Evolutionary conservation across 2,888 invertebrate genomes (phyloP).

Genomic region (Synergus gifuensis): DNA sequence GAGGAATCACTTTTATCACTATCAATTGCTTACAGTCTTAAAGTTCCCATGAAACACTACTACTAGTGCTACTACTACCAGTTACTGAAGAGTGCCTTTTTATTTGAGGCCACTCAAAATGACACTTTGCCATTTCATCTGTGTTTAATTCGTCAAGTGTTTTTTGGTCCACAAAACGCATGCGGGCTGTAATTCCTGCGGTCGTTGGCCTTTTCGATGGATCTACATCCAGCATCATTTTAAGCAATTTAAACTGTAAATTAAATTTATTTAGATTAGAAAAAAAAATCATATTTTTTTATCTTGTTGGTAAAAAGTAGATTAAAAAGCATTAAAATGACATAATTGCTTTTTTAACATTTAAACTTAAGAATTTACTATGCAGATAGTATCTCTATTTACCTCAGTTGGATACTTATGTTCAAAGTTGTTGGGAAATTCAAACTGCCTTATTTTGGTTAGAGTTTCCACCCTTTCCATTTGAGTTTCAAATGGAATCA

Average conservation of each 20-base stretch:
- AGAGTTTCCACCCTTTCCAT: constrained; percentile 90
- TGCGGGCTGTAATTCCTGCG: constrained; percentile 83
- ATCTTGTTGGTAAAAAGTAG: not conserved
- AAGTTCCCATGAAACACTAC: constrained; percentile 59
- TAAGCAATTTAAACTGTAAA: constrained; percentile 85
- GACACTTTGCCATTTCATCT: constrained; percentile 76
- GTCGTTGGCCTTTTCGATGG: constrained; percentile 89
- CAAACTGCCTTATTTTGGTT: constrained; percentile 82
- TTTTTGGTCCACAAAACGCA: constrained; percentile 78
- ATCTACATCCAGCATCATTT: constrained; percentile 87
- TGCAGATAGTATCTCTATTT: constrained; percentile 56
- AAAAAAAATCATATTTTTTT: not conserved
- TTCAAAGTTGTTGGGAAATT: constrained; percentile 85
- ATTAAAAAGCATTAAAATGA: too few species aligned
- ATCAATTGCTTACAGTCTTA: constrained; percentile 1
- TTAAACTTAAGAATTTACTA: not conserved
- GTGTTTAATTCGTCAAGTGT: constrained; percentile 72
- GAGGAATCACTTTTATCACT: not conserved
- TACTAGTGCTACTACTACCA: constrained; percentile 61
- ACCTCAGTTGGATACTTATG: constrained; percentile 86
- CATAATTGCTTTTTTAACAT: too few species aligned
- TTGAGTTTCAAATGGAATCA: constrained; percentile 93
- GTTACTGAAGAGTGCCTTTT: constrained; percentile 70
- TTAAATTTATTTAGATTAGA: constrained; percentile 42
- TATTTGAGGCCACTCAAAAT: constrained; percentile 79